Base-by-base conservation (phyloP, 2,888 invertebrate species). In the Aleiodes leptofemur region DNA sequence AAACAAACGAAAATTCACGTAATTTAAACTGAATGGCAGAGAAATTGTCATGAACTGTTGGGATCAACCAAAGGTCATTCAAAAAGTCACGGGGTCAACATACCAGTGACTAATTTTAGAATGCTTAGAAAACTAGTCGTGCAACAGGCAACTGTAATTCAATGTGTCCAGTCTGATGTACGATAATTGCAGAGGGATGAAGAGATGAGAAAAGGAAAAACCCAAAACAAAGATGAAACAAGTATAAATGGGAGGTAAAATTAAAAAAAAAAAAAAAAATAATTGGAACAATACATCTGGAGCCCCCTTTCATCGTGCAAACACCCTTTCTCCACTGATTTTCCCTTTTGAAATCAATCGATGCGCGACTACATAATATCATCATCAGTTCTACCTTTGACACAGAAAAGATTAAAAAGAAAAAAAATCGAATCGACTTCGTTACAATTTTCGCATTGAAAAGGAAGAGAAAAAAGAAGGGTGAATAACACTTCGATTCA, bases 41-140 rank as follows among this genome's bases (percentile, higher is more conserved):
- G 38, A 38, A 61, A 43, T 43, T 9, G 16, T 48, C 48, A 38
- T 64, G 43, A 70, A 61, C 57, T 71, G 64, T n/a, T 29, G 38
- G 55, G 23, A 48, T 48, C 43, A 48, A 64, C n/a, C 66, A 73
- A 72, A 48, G 75, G 75, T 75, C 75, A 66, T 74, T 71, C 64
- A 48, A 23, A 50, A 50, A 48, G 66, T 74, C 74, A 64, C 56
- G 71, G 57, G 69, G 69, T 73, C 57, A 68, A 59, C 57, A 73
- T 69, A 73, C 69, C 68, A 48, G 1, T 48, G 23, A 16, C 64
- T 64, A 64, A 64, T 64, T 64, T 64, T 64, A 64, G 64, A 11
- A 50, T 59, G 59, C 34, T 48, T 64, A 64, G 64, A 43, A 43
- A 64, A 16, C 43, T 64, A 59, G 48, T 64, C 64, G 64, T 23